Evolutionary conservation across 2,797 vertebrate genomes (phyloP), one percentile per base, ranked within the genome.

Genomic region (Acrocephalus scirpaceus): DNA sequence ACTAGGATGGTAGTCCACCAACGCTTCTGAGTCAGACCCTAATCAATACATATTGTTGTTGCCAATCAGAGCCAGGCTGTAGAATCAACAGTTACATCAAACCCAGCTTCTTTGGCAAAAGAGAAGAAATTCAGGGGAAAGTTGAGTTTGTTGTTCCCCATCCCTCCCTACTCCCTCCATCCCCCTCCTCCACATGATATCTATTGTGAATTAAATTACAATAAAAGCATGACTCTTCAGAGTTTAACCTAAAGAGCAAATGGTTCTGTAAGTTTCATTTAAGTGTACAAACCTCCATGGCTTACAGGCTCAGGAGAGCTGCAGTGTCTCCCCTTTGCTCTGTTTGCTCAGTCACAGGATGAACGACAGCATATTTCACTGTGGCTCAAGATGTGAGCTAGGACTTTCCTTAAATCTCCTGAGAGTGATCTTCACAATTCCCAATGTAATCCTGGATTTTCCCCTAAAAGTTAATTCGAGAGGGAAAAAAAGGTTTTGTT

Each of bases 381-480:
- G 23, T 51, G 75, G 57, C 78, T 82, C 3, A 2, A 83, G 89
- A 90, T 40, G 30, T 30, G 60, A 84, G 48, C 64, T 71, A 83
- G 81, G 91, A 47, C 36, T 58, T 93, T 73, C 62, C 67, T 51
- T 69, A 70, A 95, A 80, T 84, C 47, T 95, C 67, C 54, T 29
- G 17, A 23, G 75, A 94, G 40, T 38, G 15, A 79, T 88, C 86
- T 92, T 79, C 86, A 66, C 57, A 94, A 65, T 79, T 70, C 32
- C 44, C n/a, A 22, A 0, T 62, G 42, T 40, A 86, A 76, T 57
- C 42, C 36, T 57, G 53, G n/a, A 36, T 95, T 94, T 95, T 85
- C 22, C 64, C 50, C 40, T 50, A 72, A 95, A 96, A 92, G 73
- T 45, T 96, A 74, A 89, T 92, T 93, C 56, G 42, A 20, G 8